Conservation (phyloP, 2,113 vertebrate species). For the Piaya cayana region DNA sequence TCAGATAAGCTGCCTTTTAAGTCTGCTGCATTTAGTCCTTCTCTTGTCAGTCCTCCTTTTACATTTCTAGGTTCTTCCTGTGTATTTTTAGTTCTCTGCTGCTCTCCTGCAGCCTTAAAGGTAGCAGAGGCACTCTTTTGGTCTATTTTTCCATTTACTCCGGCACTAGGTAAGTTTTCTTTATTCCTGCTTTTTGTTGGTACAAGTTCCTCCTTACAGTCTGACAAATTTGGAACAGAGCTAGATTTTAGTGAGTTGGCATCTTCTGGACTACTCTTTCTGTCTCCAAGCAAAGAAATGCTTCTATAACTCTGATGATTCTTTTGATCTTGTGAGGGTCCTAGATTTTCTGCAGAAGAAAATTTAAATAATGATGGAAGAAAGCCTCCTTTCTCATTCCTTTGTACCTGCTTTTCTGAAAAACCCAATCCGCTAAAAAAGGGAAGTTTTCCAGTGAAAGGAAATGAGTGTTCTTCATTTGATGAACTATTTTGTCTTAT, state of each 20-base stretch:
- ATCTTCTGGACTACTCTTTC: slow-evolving; percentile 13
- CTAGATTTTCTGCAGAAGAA: slow-evolving; percentile 77
- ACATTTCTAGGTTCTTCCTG: background rate
- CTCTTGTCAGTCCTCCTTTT: background rate
- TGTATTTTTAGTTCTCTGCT: background rate
- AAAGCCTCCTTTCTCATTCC: slow-evolving; percentile 65
- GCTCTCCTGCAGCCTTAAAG: background rate
- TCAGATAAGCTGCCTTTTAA: background rate
- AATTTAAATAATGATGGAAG: slow-evolving; percentile 79
- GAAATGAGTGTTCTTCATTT: slow-evolving; percentile 68
- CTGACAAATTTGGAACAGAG: slow-evolving; percentile 53
- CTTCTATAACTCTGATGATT: background rate
- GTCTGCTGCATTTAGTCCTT: background rate
- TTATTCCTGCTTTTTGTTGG: background rate
- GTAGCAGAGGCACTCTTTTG: background rate
- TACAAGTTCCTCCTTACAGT: background rate
- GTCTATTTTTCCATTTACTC: background rate
- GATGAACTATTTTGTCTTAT: slow-evolving; percentile 34
- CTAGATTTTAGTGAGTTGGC: slow-evolving; percentile 17
- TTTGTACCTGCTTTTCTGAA: slow-evolving; percentile 69
- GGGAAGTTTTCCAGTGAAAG: slow-evolving; percentile 73
- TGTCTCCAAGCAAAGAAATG: background rate
- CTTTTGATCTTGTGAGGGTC: slow-evolving; percentile 32
- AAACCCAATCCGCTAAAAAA: slow-evolving; percentile 69
- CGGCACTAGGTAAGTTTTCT: background rate